Conservation (phyloP, 2,113 vertebrate genomes). For the Galemys pyrenaicus region DNA sequence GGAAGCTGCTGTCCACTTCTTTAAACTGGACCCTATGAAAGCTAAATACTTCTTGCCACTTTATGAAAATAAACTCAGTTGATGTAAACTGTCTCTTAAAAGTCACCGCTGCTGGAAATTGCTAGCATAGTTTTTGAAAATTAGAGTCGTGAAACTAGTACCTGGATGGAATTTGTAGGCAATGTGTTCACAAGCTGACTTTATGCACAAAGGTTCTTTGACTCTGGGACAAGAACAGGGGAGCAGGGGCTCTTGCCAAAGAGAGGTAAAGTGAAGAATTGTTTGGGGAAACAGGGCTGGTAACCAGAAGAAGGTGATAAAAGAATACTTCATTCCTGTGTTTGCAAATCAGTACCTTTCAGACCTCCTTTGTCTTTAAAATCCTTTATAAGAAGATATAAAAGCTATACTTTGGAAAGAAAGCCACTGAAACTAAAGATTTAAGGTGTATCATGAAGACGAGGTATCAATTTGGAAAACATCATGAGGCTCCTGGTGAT, state of each 20-base stretch:
- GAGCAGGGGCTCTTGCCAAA: background rate
- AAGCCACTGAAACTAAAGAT: background rate
- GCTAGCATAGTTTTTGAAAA: background rate
- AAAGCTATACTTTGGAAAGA: background rate
- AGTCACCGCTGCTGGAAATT: background rate
- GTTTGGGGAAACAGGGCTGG: background rate
- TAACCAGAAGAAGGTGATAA: background rate
- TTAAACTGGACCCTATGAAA: background rate
- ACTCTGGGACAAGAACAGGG: background rate
- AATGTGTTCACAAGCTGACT: background rate
- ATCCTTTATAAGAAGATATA: background rate
- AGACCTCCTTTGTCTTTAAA: background rate
- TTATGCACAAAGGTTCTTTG: slow-evolving; percentile 62
- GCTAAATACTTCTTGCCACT: background rate
- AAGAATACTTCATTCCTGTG: background rate
- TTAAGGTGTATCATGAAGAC: background rate
- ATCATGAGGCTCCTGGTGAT: background rate
- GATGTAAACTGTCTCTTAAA: background rate
- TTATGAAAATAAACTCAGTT: background rate
- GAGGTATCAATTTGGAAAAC: background rate
- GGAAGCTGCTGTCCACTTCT: background rate
- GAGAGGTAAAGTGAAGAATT: background rate
- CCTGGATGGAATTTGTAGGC: background rate
- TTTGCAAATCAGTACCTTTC: background rate
- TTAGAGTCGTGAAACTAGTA: background rate